phyloP scores from a whole-genome alignment of 2,113 vertebrate species.

The Microcebus lehilahytsara region DNA sequence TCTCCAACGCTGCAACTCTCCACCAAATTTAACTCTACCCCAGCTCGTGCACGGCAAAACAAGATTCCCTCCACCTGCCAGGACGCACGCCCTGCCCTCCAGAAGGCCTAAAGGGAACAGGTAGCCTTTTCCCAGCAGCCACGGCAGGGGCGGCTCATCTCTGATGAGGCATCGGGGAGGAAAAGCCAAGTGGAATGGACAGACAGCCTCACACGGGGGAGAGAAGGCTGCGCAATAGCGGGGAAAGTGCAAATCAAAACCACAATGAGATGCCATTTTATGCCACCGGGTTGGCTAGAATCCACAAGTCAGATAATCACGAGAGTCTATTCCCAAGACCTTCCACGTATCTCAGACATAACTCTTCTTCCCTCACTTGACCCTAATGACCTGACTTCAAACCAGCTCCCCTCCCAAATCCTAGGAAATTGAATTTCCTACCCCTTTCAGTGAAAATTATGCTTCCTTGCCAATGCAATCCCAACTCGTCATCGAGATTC shows the following conservation, averaged over 20 bases:
- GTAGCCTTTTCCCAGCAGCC: neutral
- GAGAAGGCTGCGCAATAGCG: neutral
- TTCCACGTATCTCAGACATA: neutral
- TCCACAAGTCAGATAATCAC: neutral
- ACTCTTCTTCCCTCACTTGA: neutral
- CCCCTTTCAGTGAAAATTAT: neutral
- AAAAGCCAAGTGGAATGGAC: neutral
- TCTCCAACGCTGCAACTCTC: neutral
- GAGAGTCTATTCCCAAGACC: neutral
- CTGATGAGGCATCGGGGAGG: no score
- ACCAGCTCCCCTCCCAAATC: neutral
- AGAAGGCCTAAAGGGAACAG: neutral
- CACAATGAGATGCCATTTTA: no score
- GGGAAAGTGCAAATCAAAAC: neutral
- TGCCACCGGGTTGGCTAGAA: neutral
- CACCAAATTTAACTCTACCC: neutral
- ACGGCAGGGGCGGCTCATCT: neutral
- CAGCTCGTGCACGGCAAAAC: neutral
- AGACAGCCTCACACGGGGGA: neutral
- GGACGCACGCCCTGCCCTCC: neutral
- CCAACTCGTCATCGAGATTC: neutral
- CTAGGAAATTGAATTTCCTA: neutral
- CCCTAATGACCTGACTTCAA: neutral
- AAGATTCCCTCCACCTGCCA: neutral
- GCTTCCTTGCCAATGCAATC: neutral